Evolutionary conservation across 2,888 invertebrate species (phyloP).

Genomic region (Agonum fuliginosum): DNA sequence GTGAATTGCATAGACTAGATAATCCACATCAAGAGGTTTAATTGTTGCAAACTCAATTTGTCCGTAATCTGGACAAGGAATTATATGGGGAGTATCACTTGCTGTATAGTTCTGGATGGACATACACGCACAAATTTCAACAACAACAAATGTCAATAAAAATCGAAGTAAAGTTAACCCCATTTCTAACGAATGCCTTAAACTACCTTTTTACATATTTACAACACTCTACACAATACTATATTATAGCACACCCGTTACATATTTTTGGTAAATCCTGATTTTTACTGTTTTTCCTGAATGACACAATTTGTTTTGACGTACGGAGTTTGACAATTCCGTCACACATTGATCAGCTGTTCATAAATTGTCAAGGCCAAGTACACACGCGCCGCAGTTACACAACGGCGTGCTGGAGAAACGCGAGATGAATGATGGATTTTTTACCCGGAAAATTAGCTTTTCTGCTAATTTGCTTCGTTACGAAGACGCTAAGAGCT

Average conservation of each 20-base stretch:
- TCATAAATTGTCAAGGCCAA: conserved; percentile 54
- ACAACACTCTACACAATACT: conserved; percentile 18
- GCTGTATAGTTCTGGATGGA: conserved; percentile 60
- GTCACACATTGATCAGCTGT: conserved; percentile 58
- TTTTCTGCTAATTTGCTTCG: background rate
- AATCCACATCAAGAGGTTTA: conserved; percentile 42
- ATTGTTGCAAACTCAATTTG: conserved; percentile 65
- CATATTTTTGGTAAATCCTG: background rate
- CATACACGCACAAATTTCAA: conserved; percentile 29
- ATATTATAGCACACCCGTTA: background rate
- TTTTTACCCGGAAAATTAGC: background rate
- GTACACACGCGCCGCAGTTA: conserved; percentile 36
- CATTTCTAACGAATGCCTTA: conserved; percentile 38
- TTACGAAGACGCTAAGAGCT: background rate
- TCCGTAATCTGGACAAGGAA: conserved; percentile 66
- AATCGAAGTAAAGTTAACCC: conserved; percentile 48
- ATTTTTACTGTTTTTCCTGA: background rate
- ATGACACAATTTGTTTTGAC: conserved; percentile 55
- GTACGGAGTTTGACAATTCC: conserved; percentile 42
- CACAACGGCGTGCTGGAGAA: conserved; percentile 31
- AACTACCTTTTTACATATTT: conserved; percentile 41
- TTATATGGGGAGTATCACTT: conserved; percentile 8
- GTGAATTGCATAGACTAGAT: conserved; percentile 57
- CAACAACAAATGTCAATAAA: conserved; percentile 40
- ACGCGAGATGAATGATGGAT: background rate